Evolutionary conservation across 2,797 vertebrate genomes (phyloP).

Genomic region (Eidolon dupreanum): DNA sequence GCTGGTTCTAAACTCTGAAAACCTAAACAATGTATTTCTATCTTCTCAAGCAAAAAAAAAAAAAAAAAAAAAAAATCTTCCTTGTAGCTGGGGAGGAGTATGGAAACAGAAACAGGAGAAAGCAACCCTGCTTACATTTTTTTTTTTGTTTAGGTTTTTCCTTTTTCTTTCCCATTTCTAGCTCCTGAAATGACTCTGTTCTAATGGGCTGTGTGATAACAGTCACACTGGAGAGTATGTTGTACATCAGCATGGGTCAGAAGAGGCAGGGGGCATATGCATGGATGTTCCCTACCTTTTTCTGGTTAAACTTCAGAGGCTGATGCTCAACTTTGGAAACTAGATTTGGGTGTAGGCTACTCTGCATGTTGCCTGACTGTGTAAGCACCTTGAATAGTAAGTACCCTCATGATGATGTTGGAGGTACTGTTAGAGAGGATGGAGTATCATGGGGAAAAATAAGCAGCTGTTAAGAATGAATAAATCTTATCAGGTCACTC

Average conservation of each 20-base stretch:
- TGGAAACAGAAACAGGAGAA: background rate
- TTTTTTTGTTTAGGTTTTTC: background rate
- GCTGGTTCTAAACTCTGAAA: background rate
- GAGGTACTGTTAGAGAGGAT: background rate
- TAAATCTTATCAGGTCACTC: background rate
- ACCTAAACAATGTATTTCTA: background rate
- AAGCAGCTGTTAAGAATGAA: background rate
- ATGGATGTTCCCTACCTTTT: background rate
- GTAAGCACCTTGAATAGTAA: accelerated
- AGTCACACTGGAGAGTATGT: accelerated
- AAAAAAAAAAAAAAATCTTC: background rate
- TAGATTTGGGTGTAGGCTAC: background rate
- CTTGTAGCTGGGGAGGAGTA: background rate
- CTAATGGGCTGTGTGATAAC: accelerated
- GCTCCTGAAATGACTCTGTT: background rate
- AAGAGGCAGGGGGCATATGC: accelerated
- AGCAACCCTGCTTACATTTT: background rate
- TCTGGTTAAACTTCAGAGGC: background rate
- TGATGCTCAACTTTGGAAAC: background rate
- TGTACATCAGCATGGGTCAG: background rate
- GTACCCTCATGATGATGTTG: accelerated
- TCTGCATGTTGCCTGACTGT: accelerated
- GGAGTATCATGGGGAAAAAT: background rate
- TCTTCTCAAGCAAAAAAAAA: background rate
- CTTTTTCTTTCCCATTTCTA: background rate